These are phyloP conservation scores for Drosophila eohydei DNA, from an alignment of 2,888 invertebrate genomes.

Conservation along the genomic window DNA sequence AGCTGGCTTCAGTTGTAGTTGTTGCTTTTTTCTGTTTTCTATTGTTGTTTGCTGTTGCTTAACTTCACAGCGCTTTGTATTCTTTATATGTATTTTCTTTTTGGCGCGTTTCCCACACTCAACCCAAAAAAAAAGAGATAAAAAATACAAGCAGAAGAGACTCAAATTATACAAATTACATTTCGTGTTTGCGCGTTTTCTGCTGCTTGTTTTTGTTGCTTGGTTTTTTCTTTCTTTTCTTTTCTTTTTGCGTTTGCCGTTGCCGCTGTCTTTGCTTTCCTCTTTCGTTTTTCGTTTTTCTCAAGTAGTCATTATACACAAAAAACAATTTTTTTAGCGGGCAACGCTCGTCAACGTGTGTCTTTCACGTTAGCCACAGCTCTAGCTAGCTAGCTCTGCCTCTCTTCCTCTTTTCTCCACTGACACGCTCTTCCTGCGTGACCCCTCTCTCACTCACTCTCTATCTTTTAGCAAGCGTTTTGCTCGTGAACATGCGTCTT, in stretches of 20 bases:
- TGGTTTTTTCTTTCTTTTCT: conserved; percentile 19
- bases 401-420: background rate
- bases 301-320: conserved; percentile 80
- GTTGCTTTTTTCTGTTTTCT: conserved; percentile 5
- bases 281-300: conserved; percentile 58
- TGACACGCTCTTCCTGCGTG: background rate
- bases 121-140: conserved; percentile 18
- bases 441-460: background rate
- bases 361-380: conserved; percentile 53
- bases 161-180: conserved; percentile 80
- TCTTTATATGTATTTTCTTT: conserved; percentile 42
- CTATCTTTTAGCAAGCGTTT: conserved; percentile 2
- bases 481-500: conserved; percentile 2
- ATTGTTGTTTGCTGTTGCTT: conserved; percentile 16
- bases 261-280: conserved; percentile 19
- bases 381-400: conserved; percentile 6
- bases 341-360: conserved; percentile 64
- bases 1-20: background rate
- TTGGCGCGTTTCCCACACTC: conserved; percentile 76
- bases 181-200: conserved; percentile 71
- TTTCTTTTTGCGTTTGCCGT: conserved; percentile 15
- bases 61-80: conserved; percentile 13
- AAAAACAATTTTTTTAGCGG: conserved; percentile 55
- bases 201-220: conserved; percentile 33
- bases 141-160: conserved; percentile 34